Evolutionary conservation across 2,888 invertebrate genomes (phyloP).

Genomic region (Eupelmus urozonus): DNA sequence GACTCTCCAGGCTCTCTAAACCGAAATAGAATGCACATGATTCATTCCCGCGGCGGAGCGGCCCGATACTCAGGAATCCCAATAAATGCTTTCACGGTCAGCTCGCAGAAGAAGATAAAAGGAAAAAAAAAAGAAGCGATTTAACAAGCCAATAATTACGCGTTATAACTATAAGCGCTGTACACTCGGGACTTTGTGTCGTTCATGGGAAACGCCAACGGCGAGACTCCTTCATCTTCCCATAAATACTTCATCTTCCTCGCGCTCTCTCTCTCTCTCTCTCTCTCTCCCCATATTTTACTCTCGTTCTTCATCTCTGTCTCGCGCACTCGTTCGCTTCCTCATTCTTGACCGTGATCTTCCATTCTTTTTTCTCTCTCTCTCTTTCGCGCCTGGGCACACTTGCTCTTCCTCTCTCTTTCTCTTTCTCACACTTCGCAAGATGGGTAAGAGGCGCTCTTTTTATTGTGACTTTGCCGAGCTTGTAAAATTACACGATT

Average conservation of each 20-base stretch:
- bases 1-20: too few relatives aligned
- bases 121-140: slow-evolving; percentile 18
- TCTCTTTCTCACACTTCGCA: slow-evolving; percentile 12
- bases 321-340: slow-evolving; percentile 46
- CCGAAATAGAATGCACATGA: too few relatives aligned
- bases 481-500: slow-evolving; percentile 27
- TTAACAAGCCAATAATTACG: slow-evolving; percentile 51
- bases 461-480: not conserved
- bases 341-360: slow-evolving; percentile 52
- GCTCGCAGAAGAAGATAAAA: not conserved
- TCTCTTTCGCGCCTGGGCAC: not conserved
- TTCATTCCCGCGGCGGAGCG: too few relatives aligned
- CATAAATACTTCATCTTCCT: slow-evolving; percentile 56
- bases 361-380: slow-evolving; percentile 30
- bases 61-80: slow-evolving; percentile 23
- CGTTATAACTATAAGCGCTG: slow-evolving; percentile 22
- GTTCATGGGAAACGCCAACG: slow-evolving; percentile 57
- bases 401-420: not conserved
- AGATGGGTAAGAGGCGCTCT: not conserved
- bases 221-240: slow-evolving; percentile 49
- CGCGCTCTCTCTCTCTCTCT: slow-evolving; percentile 44
- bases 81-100: slow-evolving; percentile 1
- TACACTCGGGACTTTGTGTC: slow-evolving; percentile 48
- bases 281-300: slow-evolving; percentile 46
- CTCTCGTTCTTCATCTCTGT: slow-evolving; percentile 45